These are phyloP conservation scores for Imbricaverruca yamaguchii DNA, from an alignment of 2,888 invertebrate species.

Conservation along the genomic window DNA sequence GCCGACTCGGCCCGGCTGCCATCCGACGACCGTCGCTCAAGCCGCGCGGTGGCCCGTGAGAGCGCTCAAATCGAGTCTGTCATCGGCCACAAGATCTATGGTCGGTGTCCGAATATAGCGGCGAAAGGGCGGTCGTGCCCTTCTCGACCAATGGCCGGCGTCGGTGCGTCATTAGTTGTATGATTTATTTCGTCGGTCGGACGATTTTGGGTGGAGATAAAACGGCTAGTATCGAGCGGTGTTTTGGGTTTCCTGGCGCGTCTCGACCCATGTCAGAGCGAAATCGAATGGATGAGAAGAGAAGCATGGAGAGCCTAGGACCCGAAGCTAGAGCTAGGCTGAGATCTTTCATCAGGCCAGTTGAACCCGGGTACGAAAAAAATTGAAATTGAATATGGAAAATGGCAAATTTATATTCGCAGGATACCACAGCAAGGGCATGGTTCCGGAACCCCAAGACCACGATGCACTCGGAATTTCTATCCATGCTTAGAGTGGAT, in stretches of 20 bases:
- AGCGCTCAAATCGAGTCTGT: background rate
- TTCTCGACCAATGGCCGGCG: background rate
- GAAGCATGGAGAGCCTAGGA: no score
- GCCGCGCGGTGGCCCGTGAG: background rate
- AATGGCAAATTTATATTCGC: no score
- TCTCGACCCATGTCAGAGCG: no score
- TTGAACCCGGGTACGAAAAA: no score
- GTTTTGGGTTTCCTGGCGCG: background rate
- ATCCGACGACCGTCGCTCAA: background rate
- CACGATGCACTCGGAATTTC: no score
- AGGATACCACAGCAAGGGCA: no score
- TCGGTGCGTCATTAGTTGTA: constrained; percentile 7
- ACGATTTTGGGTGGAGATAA: background rate
- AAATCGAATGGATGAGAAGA: no score
- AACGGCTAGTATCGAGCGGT: background rate
- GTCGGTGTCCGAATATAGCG: background rate
- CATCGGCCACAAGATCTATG: constrained; percentile 7
- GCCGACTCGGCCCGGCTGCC: background rate
- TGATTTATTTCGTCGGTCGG: background rate
- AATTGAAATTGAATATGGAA: no score
- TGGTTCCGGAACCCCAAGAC: no score
- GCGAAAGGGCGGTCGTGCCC: background rate
- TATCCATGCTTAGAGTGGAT: no score
- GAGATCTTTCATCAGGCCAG: no score
- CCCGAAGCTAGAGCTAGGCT: no score